Base-by-base conservation (phyloP, 2,888 invertebrate species). In the Mystacides longicornis region DNA sequence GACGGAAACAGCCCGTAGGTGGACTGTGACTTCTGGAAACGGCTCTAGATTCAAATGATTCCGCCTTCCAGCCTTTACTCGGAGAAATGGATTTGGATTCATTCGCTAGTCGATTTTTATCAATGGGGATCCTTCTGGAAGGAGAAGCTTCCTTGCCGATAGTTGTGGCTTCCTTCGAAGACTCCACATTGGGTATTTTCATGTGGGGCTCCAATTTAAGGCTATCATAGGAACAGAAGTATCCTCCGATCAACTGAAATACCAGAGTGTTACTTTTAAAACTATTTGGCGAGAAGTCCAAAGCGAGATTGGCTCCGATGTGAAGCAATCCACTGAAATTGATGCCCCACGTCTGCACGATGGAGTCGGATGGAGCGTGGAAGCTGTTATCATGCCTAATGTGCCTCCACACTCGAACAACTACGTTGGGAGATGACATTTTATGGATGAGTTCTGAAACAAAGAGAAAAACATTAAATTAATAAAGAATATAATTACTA, bases 191-290 rank as follows among this genome's bases (percentile, higher is more conserved):
- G 1, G 43, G 23, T 19, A 42, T 27, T 16, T 47, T 14, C n/a
- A 18, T 11, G 3, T 49, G n/a, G 2, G 50, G 63, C 58, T 79
- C 78, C 43, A 81, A 65, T 65, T 74, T 73, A 2, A 78, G 67
- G 65, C 76, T 77, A 67, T 74, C 76, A 61, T 77, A 77, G 0
- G 82, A 81, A 37, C 88, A 87, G 68, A 93, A 95, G 66, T 83
- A 89, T 2, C 93, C 93, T 33, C 91, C 92, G 60, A 87, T 87
- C 80, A 94, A 83, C 74, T 89, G 86, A 70, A 95, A 91, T 64
- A 95, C 84, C 64, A 93, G 72, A 46, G 89, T 84, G 68, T 90
- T 89, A 60, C 80, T 74, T 67, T 80, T 80, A 63, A 89, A 83
- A 64, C 83, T 78, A 54, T 79, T 78, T 2, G 86, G 82, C 43